Percentiles rank a stretch among this genome's conserved stretches.
Conservation (phyloP, 2,797 vertebrate genomes). For the Lacerta bilineata region DNA sequence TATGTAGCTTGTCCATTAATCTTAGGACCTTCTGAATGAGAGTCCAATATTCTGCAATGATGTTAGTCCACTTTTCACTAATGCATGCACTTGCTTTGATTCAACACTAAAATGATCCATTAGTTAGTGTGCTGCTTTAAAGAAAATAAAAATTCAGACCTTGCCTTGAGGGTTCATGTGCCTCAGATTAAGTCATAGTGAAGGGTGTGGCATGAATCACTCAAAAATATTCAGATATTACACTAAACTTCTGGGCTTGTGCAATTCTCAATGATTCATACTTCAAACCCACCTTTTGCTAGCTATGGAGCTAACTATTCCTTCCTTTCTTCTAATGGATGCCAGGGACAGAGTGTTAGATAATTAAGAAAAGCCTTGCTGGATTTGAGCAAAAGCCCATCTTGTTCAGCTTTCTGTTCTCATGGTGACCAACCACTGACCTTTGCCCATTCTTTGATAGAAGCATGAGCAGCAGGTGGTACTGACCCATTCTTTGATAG, state of each 20-base stretch:
- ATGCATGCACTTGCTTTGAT: not conserved
- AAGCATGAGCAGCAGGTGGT: not conserved
- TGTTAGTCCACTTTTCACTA: conserved; percentile 10
- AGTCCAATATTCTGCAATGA: not conserved
- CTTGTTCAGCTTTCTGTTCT: no score
- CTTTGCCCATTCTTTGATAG: conserved; percentile 8
- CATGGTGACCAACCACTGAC: not conserved
- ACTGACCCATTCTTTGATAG: not conserved
- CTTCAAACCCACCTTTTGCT: not conserved
- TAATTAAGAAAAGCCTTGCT: no score
- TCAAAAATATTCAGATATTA: not conserved
- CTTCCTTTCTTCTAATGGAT: not conserved
- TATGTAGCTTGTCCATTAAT: not conserved
- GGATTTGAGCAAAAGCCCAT: no score
- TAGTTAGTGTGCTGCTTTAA: not conserved
- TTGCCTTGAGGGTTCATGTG: not conserved
- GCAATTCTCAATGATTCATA: not conserved
- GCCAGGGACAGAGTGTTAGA: not conserved
- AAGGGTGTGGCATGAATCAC: not conserved
- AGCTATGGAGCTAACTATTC: not conserved
- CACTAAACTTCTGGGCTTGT: not conserved
- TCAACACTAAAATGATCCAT: not conserved
- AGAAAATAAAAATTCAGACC: not conserved
- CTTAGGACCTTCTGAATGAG: not conserved
- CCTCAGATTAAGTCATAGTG: not conserved